Conservation (phyloP, 64 coral and sea anemone species). For the Porites australiensis region DNA sequence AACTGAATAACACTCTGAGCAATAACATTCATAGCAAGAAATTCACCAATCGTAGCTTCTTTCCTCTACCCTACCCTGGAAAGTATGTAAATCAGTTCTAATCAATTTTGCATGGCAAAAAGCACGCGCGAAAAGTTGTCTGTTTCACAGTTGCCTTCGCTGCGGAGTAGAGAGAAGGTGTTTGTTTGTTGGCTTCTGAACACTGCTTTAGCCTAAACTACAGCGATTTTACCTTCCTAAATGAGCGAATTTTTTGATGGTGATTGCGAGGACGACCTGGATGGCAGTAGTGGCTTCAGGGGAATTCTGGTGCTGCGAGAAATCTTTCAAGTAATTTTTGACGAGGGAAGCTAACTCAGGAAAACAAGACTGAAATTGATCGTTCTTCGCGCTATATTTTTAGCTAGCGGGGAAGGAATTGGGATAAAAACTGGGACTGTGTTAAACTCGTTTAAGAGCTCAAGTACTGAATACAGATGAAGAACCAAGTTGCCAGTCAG, state of each 20-base stretch:
- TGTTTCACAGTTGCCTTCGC: neutral
- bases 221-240: slow-evolving; percentile 48
- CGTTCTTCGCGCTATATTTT: slow-evolving; percentile 5
- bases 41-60: neutral
- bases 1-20: neutral
- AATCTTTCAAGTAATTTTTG: slow-evolving; percentile 64
- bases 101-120: slow-evolving; percentile 1
- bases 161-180: neutral
- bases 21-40: too few relatives aligned
- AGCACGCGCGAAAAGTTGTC: neutral
- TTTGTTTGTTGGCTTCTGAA: neutral
- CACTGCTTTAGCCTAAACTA: neutral
- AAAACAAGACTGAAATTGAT: neutral
- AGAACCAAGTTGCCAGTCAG: slow-evolving; percentile 25
- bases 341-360: slow-evolving; percentile 68
- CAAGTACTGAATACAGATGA: slow-evolving; percentile 39
- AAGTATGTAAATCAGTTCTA: slow-evolving; percentile 14
- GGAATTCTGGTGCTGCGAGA: slow-evolving; percentile 54
- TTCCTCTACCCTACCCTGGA: neutral
- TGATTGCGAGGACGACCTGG: slow-evolving; percentile 57
- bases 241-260: slow-evolving; percentile 67
- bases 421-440: neutral
- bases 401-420: neutral
- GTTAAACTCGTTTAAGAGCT: neutral
- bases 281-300: slow-evolving; percentile 59